Evolutionary conservation across 35 echinoderm and acorn worm species (phyloP), one percentile per base, ranked within the genome.

Genomic region (Ptychodera flava): DNA sequence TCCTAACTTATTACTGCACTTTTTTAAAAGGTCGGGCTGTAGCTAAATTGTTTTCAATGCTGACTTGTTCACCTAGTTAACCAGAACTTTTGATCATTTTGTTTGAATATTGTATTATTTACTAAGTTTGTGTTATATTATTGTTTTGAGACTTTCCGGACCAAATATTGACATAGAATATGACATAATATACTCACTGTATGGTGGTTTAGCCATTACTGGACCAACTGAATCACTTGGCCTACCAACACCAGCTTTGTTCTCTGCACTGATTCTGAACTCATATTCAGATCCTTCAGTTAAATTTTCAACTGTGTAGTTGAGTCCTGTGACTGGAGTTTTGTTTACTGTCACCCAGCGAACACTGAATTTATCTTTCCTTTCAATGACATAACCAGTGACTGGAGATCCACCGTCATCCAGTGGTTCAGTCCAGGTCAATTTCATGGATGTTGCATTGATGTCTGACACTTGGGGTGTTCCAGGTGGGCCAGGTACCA

Each of bases 331-430:
- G 22, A 64, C 45, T 64, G 45, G 6, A 6, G 22, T 64, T 64
- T 22, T 64, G 45, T 6, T 64, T 6, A 22, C 45, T 64, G 6
- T 64, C 45, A 64, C 45, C 45, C 45, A 64, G 6, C 45, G 6
- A 0, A 35, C n/a, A 37, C 82, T 83, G 15, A 36, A 36, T 35
- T 36, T 83, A 36, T 83, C 82, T 16, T 83, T 83, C 35, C 35
- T 36, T 28, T 83, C 82, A 36, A 83, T 28, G 35, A 83, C 37
- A 36, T 83, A 83, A n/a, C 37, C 37, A 28, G 82, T 83, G 30
- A 83, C 31, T 37, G 82, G 34, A 83, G 82, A 83, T 0, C 82
- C 82, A 1, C 82, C 82, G 28, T 83, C 35, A 36, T 34, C 34
- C 37, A 36, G 12, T 36, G 82, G 82, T 16, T 33, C 33, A 31